Evolutionary conservation across 2,888 invertebrate species (phyloP), one percentile per base, ranked within the genome.

Genomic region (Drosophila acutilabella): DNA sequence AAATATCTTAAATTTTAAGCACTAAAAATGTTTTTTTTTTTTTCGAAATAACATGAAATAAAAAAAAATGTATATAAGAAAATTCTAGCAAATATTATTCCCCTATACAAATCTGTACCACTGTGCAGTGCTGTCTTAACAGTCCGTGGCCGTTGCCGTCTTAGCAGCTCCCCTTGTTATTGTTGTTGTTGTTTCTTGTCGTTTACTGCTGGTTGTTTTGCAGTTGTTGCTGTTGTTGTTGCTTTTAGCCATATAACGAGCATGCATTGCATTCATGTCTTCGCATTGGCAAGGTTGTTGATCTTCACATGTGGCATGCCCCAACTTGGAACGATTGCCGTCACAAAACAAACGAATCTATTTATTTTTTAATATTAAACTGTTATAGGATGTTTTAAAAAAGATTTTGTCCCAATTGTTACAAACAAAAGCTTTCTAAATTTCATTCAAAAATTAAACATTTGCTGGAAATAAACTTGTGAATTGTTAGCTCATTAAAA

Each of bases 201-300:
- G 30, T 30, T 30, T 30, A 8, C 8, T 30, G 30, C 30, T 30
- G 30, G 13, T 36, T 36, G 36, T 36, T 36, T 36, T 36, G 53
- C 38, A 44, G 30, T 52, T 51, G 45, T 42, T 20, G 53, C 33
- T 52, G 36, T 47, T 52, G 62, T 48, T 72, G 57, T 64, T 64
- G 52, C 56, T 66, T 78, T 71, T 71, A 62, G 81, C 79, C 76
- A 76, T 84, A 61, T 72, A 77, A 74, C 83, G 78, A 81, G 71
- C 60, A 72, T 75, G 87, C 77, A 76, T 70, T 53, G 79, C 84
- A 81, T 78, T 84, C 85, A 67, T 67, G 78, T 80, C 56, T 62
- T 66, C 80, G 72, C 77, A 85, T 76, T 81, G 81, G 86, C 88
- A 77, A 89, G 84, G 84, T 85, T 89, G 85, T 85, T 85, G 84